phyloP scores from a whole-genome alignment of 2,888 invertebrate genomes.

The Anthrax anthrax region DNA sequence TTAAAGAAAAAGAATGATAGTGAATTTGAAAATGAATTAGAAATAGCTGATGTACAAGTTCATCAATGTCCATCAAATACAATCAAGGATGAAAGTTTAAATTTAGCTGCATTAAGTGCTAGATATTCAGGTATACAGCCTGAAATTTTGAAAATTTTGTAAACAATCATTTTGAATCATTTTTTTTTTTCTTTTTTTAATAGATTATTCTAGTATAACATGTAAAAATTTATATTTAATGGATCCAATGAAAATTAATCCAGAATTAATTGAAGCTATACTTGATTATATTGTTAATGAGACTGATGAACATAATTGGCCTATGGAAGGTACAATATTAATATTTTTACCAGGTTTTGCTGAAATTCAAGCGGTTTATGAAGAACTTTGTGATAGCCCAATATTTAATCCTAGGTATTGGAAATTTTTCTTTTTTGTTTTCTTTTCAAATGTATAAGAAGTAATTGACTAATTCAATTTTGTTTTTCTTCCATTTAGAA shows the following conservation, averaged over 20 bases:
- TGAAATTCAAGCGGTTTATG: slow-evolving; percentile 59
- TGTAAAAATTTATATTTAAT: slow-evolving; percentile 62
- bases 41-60: slow-evolving; percentile 44
- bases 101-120: slow-evolving; percentile 48
- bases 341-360: slow-evolving; percentile 67
- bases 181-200: slow-evolving; percentile 6
- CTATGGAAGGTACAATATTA: slow-evolving; percentile 51
- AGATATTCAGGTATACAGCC: slow-evolving; percentile 43
- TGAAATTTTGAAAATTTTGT: too few species aligned
- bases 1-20: slow-evolving; percentile 43
- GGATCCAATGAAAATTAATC: slow-evolving; percentile 64
- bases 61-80: slow-evolving; percentile 43
- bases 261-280: slow-evolving; percentile 58
- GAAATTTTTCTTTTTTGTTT: too few species aligned
- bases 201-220: slow-evolving; percentile 43
- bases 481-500: slow-evolving; percentile 22
- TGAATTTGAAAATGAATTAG: slow-evolving; percentile 47
- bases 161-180: background rate
- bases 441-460: too few species aligned
- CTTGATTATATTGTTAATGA: slow-evolving; percentile 49
- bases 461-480: slow-evolving; percentile 1
- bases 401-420: slow-evolving; percentile 47
- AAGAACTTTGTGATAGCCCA: slow-evolving; percentile 48
- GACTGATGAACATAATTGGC: slow-evolving; percentile 43
- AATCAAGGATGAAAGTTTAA: slow-evolving; percentile 57